Evolutionary conservation across 2,797 vertebrate genomes (phyloP).

Genomic region (Eulemur coronatus): DNA sequence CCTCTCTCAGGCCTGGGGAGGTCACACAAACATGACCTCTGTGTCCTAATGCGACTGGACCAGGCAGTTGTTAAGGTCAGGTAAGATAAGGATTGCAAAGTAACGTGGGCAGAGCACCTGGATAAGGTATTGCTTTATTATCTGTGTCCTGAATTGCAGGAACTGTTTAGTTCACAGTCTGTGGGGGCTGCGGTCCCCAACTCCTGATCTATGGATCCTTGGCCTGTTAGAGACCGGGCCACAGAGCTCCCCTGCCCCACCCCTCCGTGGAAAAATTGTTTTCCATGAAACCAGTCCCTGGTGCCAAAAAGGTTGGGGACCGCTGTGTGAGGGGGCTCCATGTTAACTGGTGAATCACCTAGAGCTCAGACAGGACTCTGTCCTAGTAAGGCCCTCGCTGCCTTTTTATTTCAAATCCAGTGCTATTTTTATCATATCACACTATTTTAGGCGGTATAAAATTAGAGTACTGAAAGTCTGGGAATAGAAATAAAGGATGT

Average conservation of each 20-base stretch:
- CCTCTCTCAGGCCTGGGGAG: not conserved
- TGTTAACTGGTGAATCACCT: not conserved
- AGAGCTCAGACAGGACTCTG: not conserved
- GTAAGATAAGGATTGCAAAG: not conserved
- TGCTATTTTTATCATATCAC: not conserved
- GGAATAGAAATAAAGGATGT: not conserved
- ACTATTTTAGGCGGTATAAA: not conserved
- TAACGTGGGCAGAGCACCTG: fast-evolving
- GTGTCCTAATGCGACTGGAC: not conserved
- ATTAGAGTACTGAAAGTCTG: not conserved
- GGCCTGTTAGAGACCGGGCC: too few species aligned
- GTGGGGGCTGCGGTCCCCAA: too few species aligned
- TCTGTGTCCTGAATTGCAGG: not conserved
- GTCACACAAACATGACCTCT: not conserved
- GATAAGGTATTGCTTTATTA: not conserved
- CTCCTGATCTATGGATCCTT: too few species aligned
- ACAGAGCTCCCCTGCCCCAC: too few species aligned
- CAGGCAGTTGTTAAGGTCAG: not conserved
- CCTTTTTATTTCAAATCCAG: not conserved
- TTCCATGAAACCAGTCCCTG: too few species aligned
- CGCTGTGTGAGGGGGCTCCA: not conserved
- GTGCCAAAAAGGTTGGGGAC: too few species aligned
- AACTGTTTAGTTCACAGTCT: not conserved
- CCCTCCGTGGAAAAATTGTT: too few species aligned
- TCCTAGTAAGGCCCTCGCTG: not conserved